phyloP scores from a whole-genome alignment of 2,797 vertebrate species.

The Heterohyrax brucei region DNA sequence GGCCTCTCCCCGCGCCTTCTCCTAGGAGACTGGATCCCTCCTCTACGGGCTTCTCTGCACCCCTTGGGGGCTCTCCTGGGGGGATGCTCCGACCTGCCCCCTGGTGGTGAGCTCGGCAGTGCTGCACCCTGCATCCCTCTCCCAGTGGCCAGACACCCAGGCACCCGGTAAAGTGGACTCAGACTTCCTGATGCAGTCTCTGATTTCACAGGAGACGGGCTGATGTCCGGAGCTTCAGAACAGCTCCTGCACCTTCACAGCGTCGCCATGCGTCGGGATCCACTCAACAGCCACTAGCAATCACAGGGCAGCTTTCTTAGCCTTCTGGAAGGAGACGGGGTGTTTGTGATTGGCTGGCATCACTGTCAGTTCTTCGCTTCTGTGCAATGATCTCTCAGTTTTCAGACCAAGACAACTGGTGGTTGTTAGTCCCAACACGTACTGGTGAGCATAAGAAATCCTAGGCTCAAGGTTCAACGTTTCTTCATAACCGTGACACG shows the following conservation, averaged over 20 bases:
- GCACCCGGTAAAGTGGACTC: background rate
- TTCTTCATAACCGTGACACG: background rate
- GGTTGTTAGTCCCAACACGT: background rate
- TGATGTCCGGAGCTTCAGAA: background rate
- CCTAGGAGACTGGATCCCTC: background rate
- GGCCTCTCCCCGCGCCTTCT: too few relatives aligned
- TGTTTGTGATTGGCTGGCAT: background rate
- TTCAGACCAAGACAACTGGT: background rate
- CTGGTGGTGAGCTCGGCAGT: background rate
- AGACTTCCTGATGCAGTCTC: background rate
- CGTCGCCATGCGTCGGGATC: too few relatives aligned
- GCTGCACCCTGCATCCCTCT: too few relatives aligned
- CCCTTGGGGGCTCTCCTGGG: rapidly evolving
- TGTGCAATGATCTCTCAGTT: background rate
- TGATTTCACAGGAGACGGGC: too few relatives aligned
- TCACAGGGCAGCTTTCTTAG: background rate
- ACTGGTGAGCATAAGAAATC: background rate
- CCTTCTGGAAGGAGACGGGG: background rate
- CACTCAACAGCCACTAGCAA: too few relatives aligned
- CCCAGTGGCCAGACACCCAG: background rate
- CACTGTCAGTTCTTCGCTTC: background rate
- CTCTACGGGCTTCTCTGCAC: background rate
- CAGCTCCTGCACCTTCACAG: background rate
- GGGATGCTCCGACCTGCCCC: background rate
- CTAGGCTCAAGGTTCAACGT: background rate